A percentile compares a stretch with the other conserved stretches of the same genome.
phyloP scores from a whole-genome alignment of 2,888 invertebrate species.

The Tanypteryx hageni region DNA sequence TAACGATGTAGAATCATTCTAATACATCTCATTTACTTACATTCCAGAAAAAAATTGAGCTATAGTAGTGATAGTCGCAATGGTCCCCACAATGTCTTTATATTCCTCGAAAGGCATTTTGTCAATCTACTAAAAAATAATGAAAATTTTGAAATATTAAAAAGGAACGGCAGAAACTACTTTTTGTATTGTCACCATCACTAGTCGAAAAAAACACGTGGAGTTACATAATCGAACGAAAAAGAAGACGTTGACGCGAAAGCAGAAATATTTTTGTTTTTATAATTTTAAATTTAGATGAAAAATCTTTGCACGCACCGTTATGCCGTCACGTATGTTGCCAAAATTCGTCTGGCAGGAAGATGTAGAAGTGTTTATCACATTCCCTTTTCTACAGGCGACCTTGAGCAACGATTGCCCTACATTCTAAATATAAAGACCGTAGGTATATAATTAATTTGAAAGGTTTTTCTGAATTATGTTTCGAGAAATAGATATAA shows the following conservation, averaged over 20 bases:
- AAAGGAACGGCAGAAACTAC: background rate
- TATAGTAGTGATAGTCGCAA: slow-evolving; percentile 87
- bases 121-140: background rate
- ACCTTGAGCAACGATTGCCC: slow-evolving; percentile 47
- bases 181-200: background rate
- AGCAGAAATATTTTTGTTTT: background rate
- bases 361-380: slow-evolving; percentile 27
- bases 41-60: slow-evolving; percentile 89
- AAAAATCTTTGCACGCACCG: background rate
- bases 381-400: slow-evolving; percentile 46
- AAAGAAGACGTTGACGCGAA: background rate
- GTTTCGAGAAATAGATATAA: background rate
- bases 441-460: background rate
- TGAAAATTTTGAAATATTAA: background rate
- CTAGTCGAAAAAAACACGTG: background rate
- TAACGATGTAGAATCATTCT: slow-evolving; percentile 12
- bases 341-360: background rate
- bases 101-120: slow-evolving; percentile 80
- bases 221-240: background rate
- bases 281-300: background rate
- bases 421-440: background rate
- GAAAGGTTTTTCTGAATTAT: background rate
- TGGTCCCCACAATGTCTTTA: slow-evolving; percentile 81
- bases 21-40: slow-evolving; percentile 72
- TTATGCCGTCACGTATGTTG: background rate